Evolutionary conservation across 2,888 invertebrate genomes (phyloP).

Genomic region (Rhamnusium bicolor): DNA sequence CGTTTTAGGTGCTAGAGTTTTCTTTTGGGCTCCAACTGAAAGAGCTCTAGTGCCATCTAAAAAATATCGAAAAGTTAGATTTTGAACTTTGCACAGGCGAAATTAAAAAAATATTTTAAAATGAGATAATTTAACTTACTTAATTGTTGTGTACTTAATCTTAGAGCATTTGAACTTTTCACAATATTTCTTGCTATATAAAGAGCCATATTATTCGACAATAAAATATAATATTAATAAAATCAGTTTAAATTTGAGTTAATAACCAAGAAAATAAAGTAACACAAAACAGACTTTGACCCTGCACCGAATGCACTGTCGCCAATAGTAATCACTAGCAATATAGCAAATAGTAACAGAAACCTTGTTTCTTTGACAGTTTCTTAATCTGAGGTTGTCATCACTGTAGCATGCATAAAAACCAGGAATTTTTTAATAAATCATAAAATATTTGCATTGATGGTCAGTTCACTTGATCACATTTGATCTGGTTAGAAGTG

Average conservation of each 20-base stretch:
- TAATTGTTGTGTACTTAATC: conserved; percentile 57
- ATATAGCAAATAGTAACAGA: no score
- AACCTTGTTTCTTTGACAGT: no score
- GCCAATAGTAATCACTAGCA: background rate
- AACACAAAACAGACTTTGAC: background rate
- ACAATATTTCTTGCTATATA: conserved; percentile 61
- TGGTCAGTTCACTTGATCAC: no score
- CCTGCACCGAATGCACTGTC: background rate
- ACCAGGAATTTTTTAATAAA: no score
- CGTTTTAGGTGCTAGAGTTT: conserved; percentile 75
- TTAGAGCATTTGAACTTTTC: conserved; percentile 44
- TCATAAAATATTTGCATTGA: no score
- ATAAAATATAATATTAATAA: background rate
- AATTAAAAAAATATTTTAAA: conserved; percentile 31
- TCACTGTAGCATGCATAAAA: no score
- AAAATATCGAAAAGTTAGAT: conserved; percentile 37
- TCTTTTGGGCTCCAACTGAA: conserved; percentile 74
- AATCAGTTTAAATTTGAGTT: background rate
- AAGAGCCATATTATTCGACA: conserved; percentile 59
- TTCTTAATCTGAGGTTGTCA: no score
- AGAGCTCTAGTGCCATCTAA: conserved; percentile 73
- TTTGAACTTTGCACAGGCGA: conserved; percentile 43
- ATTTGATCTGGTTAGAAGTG: no score
- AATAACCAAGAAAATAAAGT: background rate
- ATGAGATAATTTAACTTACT: conserved; percentile 51